Conservation (phyloP, 2,113 vertebrate species). For the Grus americana region DNA sequence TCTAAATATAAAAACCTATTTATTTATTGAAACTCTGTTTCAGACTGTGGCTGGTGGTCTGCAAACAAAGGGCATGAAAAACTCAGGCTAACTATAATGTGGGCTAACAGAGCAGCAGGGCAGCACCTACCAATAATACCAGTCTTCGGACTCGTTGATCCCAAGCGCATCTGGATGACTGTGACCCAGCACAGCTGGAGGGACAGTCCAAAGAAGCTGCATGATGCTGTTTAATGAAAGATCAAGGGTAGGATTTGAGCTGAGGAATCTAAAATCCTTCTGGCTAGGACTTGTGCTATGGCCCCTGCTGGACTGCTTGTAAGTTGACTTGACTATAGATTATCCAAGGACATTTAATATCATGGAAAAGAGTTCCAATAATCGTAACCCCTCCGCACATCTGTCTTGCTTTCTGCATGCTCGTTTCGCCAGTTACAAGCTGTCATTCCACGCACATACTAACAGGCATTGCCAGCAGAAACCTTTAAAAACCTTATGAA, state of each 20-base stretch:
- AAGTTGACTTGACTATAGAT: neutral
- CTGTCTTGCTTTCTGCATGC: neutral
- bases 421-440: neutral
- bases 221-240: neutral
- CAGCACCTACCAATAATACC: neutral
- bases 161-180: neutral
- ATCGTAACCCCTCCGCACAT: neutral
- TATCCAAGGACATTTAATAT: neutral
- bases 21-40: neutral
- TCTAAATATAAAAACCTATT: neutral
- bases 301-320: neutral
- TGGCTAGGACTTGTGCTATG: neutral
- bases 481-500: neutral
- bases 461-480: neutral
- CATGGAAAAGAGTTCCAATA: neutral
- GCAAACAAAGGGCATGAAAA: neutral
- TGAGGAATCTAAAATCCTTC: neutral
- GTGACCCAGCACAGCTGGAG: neutral
- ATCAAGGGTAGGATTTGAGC: neutral
- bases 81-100: neutral
- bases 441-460: neutral
- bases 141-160: neutral
- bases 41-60: neutral
- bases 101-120: neutral
- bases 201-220: neutral